Conservation (phyloP, 2,113 vertebrate species). For the Oryzias melastigma region DNA sequence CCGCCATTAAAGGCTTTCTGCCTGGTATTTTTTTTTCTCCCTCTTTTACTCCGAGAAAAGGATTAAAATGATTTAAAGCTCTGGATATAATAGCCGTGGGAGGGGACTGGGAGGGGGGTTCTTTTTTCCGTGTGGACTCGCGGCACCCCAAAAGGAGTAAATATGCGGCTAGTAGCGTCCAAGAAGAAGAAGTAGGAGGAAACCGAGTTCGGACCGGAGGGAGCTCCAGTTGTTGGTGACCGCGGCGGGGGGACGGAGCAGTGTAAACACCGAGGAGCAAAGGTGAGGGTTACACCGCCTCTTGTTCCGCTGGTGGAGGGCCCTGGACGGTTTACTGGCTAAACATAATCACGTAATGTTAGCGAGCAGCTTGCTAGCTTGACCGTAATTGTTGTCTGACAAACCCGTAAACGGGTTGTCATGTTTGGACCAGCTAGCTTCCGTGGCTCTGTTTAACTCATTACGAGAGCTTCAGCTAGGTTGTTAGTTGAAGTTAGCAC, state of each 20-base stretch:
- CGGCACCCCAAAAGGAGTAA: conserved; percentile 54
- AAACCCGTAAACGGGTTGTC: conserved; percentile 29
- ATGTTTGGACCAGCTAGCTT: conserved; percentile 20
- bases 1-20: conserved; percentile 74
- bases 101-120: conserved; percentile 34
- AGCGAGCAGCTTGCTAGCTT: conserved; percentile 49
- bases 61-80: conserved; percentile 65
- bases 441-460: background rate
- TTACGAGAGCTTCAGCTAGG: background rate
- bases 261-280: conserved; percentile 62
- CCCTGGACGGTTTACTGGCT: conserved; percentile 24
- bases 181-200: conserved; percentile 53
- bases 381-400: conserved; percentile 32
- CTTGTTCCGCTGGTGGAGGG: conserved; percentile 16
- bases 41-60: conserved; percentile 34
- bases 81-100: conserved; percentile 25
- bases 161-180: conserved; percentile 58
- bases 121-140: conserved; percentile 57
- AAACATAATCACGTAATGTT: conserved; percentile 48
- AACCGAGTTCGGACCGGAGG: conserved; percentile 55
- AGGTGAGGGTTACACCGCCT: conserved; percentile 56
- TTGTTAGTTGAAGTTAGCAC: background rate
- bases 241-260: conserved; percentile 42
- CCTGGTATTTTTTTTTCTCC: conserved; percentile 43
- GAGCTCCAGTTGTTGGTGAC: conserved; percentile 54